Base-by-base conservation (phyloP, 2,797 vertebrate species). In the Poecilia gillii region DNA sequence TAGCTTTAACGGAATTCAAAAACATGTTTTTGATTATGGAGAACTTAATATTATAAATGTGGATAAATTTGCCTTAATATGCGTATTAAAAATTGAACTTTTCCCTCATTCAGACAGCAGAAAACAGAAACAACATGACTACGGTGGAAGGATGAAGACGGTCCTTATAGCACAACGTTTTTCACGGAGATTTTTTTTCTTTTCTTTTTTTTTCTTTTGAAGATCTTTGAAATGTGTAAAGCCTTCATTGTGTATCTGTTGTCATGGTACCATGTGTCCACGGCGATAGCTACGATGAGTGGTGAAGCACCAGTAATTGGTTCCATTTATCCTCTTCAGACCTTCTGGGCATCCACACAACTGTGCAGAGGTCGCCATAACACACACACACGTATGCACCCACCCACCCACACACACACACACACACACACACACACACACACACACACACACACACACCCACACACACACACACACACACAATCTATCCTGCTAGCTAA, bases 311-410 rank as follows among this genome's bases (percentile, higher is more conserved):
- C 80, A 86, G 66, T 87, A 91, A 91, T 88, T 85, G 84, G 78
- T 83, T 86, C 82, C 85, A 91, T 93, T 87, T 86, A 87, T 90
- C 84, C 81, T 81, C 82, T 84, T 85, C 86, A 84, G 89, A 87
- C 81, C 82, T 87, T 86, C 62, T 72, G 81, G 81, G 77, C 75
- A 76, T 82, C 66, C 33, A 72, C 78, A 88, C 77, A 79, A 81
- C 83, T 81, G 33, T 53, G 72, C 62, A 25, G 75, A 78, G 31
- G 72, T 74, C 68, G 72, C 28, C 76, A 78, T n/a, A 53, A 78
- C 71, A 78, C 72, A n/a, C 23, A 51, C 49, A 51, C 76, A 75
- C n/a, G n/a, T n/a, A n/a, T n/a, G n/a, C n/a, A n/a, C n/a, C n/a
- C n/a, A n/a, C n/a, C n/a, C n/a, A n/a, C n/a, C n/a, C 31, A 33